These are phyloP conservation scores for Seira ritae DNA, from an alignment of 2,888 invertebrate genomes.

Conservation along the genomic window DNA sequence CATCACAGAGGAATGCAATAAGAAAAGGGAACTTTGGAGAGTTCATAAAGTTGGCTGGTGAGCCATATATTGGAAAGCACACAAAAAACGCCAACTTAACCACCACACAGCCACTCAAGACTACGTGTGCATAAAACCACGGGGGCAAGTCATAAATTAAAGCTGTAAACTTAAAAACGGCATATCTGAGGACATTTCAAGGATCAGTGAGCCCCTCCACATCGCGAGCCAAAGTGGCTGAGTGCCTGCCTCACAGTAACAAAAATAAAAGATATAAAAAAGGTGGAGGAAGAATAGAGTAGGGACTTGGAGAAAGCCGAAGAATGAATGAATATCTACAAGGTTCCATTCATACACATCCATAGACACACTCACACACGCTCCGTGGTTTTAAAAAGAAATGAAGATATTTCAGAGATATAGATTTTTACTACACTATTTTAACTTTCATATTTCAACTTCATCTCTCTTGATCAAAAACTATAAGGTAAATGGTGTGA, in stretches of 20 bases:
- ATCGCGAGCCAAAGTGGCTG: constrained; percentile 51
- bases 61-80: constrained; percentile 26
- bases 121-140: constrained; percentile 64
- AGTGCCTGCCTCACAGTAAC: constrained; percentile 30
- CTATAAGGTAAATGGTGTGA: constrained; percentile 20
- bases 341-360: neutral
- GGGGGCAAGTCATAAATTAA: constrained; percentile 63
- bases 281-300: constrained; percentile 40
- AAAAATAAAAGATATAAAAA: constrained; percentile 42
- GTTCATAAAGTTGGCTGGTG: constrained; percentile 57
- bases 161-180: constrained; percentile 65
- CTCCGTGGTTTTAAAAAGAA: neutral
- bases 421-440: constrained; percentile 21
- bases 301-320: constrained; percentile 10
- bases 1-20: constrained; percentile 15
- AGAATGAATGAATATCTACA: neutral
- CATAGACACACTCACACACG: neutral
- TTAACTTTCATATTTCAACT: constrained; percentile 20
- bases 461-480: constrained; percentile 14
- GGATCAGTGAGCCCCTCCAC: constrained; percentile 61
- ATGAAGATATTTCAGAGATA: constrained; percentile 16
- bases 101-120: constrained; percentile 52
- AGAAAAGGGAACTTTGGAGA: constrained; percentile 35
- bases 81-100: constrained; percentile 21
- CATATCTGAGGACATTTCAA: constrained; percentile 65